A percentile compares a stretch with the other conserved stretches of the same genome.
phyloP scores from a whole-genome alignment of 2,888 invertebrate species.

The Schizotus pectinicornis region DNA sequence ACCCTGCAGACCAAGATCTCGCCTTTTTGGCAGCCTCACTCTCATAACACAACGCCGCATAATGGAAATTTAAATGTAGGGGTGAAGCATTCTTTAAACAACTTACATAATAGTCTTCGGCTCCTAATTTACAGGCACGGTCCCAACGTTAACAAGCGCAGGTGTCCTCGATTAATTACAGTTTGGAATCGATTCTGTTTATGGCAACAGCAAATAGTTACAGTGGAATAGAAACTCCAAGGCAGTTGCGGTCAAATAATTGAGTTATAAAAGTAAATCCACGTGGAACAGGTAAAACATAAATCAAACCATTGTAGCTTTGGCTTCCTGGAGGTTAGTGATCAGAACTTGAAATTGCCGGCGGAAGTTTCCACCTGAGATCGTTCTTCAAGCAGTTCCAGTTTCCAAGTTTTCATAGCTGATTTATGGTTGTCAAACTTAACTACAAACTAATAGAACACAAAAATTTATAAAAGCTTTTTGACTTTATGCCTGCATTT shows the following conservation, averaged over 20 bases:
- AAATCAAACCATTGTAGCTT: slow-evolving; percentile 12
- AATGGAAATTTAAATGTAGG: slow-evolving; percentile 37
- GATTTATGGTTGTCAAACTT: slow-evolving; percentile 16
- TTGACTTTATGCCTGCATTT: neutral
- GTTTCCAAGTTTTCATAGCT: slow-evolving; percentile 20
- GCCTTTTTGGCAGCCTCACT: slow-evolving; percentile 36
- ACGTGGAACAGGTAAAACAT: slow-evolving; percentile 5
- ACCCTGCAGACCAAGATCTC: slow-evolving; percentile 35
- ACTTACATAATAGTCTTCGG: slow-evolving; percentile 15
- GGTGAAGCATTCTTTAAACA: slow-evolving; percentile 19
- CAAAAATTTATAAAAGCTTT: slow-evolving; percentile 10
- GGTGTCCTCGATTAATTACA: no score
- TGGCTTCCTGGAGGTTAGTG: slow-evolving; percentile 12
- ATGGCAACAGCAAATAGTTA: no score
- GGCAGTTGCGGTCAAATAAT: neutral
- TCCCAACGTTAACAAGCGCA: no score
- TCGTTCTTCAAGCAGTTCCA: slow-evolving; percentile 20
- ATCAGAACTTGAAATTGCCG: slow-evolving; percentile 22
- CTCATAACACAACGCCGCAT: slow-evolving; percentile 25
- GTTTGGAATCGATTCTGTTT: no score
- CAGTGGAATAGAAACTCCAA: no score
- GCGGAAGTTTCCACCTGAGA: slow-evolving; percentile 24
- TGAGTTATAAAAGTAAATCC: slow-evolving; percentile 4
- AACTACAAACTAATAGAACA: slow-evolving; percentile 26
- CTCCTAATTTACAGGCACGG: no score